Evolutionary conservation across 2,888 invertebrate species (phyloP).

Genomic region (Noctua janthe): DNA sequence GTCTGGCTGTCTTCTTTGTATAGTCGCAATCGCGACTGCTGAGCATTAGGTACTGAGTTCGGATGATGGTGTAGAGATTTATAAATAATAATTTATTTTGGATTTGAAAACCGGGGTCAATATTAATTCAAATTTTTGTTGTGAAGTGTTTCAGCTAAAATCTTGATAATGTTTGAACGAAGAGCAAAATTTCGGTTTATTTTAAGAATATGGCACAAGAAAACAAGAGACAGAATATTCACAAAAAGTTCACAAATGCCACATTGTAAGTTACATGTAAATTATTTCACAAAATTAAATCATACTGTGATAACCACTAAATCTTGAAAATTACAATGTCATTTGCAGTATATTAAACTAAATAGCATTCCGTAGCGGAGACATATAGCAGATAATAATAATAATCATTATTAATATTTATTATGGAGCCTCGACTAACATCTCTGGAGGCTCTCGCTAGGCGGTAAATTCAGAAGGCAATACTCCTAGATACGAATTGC

Average conservation of each 20-base stretch:
- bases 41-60: too few species aligned
- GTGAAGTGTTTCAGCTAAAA: too few species aligned
- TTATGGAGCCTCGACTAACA: neutral
- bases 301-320: conserved; percentile 4
- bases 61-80: too few species aligned
- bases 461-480: neutral
- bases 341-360: conserved; percentile 41
- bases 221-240: too few species aligned
- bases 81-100: too few species aligned
- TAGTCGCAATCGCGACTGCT: too few species aligned
- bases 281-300: conserved; percentile 18
- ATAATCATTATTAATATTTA: conserved; percentile 1
- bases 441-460: neutral
- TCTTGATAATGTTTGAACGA: too few species aligned
- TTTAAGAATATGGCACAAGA: too few species aligned
- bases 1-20: too few species aligned
- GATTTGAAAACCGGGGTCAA: too few species aligned
- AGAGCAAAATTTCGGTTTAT: too few species aligned
- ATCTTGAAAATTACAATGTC: conserved; percentile 11
- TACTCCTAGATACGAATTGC: neutral
- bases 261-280: neutral
- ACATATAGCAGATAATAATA: conserved; percentile 19
- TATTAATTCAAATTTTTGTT: too few species aligned
- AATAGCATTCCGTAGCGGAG: conserved; percentile 24
- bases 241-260: neutral